Percentiles rank a stretch among this genome's conserved stretches.
These are phyloP conservation scores for Phrynocephalus forsythii DNA, from an alignment of 2,797 vertebrate genomes.

Conservation along the genomic window DNA sequence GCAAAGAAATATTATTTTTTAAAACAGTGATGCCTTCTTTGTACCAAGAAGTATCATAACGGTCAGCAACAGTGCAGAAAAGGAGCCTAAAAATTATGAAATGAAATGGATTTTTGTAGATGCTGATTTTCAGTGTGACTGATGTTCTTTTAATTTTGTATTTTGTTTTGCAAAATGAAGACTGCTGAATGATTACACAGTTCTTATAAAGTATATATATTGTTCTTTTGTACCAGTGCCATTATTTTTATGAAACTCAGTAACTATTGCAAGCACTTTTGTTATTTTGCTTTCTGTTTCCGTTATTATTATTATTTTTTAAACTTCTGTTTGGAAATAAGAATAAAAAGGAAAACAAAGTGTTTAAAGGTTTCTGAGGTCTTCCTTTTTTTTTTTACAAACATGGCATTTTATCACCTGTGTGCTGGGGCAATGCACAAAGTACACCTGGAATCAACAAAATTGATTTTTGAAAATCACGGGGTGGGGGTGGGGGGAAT, in stretches of 20 bases:
- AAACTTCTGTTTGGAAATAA: slow-evolving; percentile 4
- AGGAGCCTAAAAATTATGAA: slow-evolving; percentile 49
- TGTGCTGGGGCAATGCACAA: slow-evolving; percentile 64
- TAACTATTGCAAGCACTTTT: slow-evolving; percentile 70
- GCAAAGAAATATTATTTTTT: slow-evolving; percentile 60
- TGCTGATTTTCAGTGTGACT: slow-evolving; percentile 54
- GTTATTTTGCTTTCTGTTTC: slow-evolving; percentile 67
- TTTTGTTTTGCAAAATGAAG: slow-evolving; percentile 52
- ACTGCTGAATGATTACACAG: slow-evolving; percentile 46
- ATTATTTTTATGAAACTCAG: slow-evolving; percentile 64
- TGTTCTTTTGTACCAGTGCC: slow-evolving; percentile 51
- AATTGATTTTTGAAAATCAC: slow-evolving; percentile 53
- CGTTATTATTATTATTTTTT: slow-evolving; percentile 40
- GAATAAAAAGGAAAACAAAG: slow-evolving; percentile 54
- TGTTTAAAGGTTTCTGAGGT: slow-evolving; percentile 47
- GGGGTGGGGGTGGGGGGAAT: too few species aligned
- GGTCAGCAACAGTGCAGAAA: slow-evolving; percentile 56
- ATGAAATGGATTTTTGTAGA: slow-evolving; percentile 50
- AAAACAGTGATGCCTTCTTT: slow-evolving; percentile 54
- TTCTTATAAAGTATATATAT: slow-evolving; percentile 62
- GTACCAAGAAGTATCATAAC: slow-evolving; percentile 48
- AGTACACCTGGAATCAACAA: slow-evolving; percentile 72
- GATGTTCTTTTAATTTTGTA: neutral
- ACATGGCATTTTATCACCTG: slow-evolving; percentile 58
- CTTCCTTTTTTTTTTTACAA: slow-evolving; percentile 60